Percentiles rank a stretch among this genome's conserved stretches.
phyloP scores from a whole-genome alignment of 2,888 invertebrate genomes.

The Dimorphilus gyrociliatus region DNA sequence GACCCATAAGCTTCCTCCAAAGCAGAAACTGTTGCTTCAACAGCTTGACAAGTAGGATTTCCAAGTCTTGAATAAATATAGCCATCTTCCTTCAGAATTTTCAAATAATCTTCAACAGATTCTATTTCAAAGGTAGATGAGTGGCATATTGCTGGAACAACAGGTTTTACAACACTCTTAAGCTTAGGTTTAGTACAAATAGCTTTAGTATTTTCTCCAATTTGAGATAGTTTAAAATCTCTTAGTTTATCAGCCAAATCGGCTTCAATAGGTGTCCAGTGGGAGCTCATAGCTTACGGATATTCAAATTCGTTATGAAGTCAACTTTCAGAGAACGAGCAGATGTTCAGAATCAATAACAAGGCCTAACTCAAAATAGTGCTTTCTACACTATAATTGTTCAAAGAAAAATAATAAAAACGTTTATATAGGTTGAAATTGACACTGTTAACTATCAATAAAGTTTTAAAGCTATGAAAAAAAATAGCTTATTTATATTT shows the following conservation, averaged over 20 bases:
- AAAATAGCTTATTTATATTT: too few species aligned
- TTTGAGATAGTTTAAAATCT: constrained; percentile 14
- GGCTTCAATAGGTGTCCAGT: constrained; percentile 6
- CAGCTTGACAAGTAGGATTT: constrained; percentile 19
- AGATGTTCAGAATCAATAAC: too few species aligned
- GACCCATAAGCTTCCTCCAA: constrained; percentile 27
- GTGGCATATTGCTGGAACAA: constrained; percentile 23
- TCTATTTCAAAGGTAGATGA: constrained; percentile 22
- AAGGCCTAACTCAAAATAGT: too few species aligned
- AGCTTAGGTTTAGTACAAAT: constrained; percentile 10
- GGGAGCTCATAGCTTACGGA: too few species aligned
- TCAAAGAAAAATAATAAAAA: too few species aligned
- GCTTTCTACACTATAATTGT: too few species aligned
- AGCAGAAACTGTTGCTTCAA: constrained; percentile 20
- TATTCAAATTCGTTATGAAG: too few species aligned
- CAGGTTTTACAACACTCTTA: constrained; percentile 12
- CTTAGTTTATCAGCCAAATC: constrained; percentile 4
- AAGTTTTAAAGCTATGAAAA: too few species aligned
- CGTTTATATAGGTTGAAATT: too few species aligned
- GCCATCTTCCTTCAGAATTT: constrained; percentile 19
- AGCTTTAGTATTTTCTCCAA: constrained; percentile 15
- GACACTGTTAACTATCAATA: too few species aligned
- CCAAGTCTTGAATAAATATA: constrained; percentile 25
- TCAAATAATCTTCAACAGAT: constrained; percentile 19
- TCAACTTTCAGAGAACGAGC: too few species aligned